Evolutionary conservation across 2,113 vertebrate genomes (phyloP).

Genomic region (Cebidichthys violaceus): DNA sequence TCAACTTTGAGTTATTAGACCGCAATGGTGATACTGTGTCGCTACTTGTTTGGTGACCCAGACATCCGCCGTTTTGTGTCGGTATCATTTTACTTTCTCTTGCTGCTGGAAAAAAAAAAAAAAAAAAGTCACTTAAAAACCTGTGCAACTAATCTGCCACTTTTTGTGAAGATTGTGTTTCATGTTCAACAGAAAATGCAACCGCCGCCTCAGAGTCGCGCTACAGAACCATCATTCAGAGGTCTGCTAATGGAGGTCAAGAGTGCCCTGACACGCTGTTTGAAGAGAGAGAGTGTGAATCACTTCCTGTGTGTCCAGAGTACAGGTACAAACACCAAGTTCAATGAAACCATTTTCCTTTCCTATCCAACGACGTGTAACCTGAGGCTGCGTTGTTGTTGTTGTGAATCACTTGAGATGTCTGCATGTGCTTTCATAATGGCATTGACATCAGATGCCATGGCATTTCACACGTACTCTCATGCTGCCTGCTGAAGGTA

Average conservation of each 20-base stretch:
- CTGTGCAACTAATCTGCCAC: slow-evolving; percentile 8
- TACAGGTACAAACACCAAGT: slow-evolving; percentile 87
- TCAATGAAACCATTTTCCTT: neutral
- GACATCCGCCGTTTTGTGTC: slow-evolving; percentile 1
- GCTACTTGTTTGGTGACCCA: slow-evolving; percentile 2
- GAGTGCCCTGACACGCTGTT: slow-evolving; percentile 95
- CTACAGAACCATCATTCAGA: slow-evolving; percentile 90
- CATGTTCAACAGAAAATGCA: slow-evolving; percentile 84
- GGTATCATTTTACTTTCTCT: slow-evolving; percentile 25
- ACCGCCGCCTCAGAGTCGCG: slow-evolving; percentile 89
- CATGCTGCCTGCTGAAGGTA: neutral
- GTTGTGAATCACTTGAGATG: neutral
- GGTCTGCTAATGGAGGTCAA: slow-evolving; percentile 88
- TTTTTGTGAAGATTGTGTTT: slow-evolving; percentile 58
- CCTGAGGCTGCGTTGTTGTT: too few species aligned
- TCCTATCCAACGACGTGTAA: neutral
- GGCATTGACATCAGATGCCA: neutral
- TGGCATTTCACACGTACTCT: neutral
- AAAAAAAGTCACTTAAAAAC: slow-evolving; percentile 21
- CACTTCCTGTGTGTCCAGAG: slow-evolving; percentile 85
- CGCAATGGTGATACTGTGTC: neutral
- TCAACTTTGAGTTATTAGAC: slow-evolving; percentile 42
- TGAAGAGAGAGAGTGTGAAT: slow-evolving; percentile 96
- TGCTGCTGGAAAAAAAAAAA: slow-evolving; percentile 18
- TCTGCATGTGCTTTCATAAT: neutral